phyloP scores from a whole-genome alignment of 2,888 invertebrate genomes.

The Andricus curvator region DNA sequence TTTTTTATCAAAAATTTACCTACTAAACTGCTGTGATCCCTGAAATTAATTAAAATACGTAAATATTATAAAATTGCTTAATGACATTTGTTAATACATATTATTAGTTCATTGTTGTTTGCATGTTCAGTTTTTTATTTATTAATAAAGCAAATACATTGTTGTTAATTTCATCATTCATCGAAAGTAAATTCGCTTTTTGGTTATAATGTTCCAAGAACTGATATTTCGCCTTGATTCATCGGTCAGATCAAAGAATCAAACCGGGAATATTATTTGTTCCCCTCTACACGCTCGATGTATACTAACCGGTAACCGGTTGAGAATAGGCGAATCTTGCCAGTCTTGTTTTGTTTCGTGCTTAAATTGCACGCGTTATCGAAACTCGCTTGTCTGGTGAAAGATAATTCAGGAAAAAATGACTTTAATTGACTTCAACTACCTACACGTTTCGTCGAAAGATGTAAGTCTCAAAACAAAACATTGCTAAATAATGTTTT shows the following conservation, averaged over 20 bases:
- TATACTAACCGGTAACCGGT: constrained; percentile 2
- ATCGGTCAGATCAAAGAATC: background rate
- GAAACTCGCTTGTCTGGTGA: background rate
- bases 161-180: background rate
- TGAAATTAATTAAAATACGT: too few species aligned
- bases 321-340: background rate
- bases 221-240: background rate
- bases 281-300: background rate
- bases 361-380: background rate
- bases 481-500: background rate
- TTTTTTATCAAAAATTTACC: too few species aligned
- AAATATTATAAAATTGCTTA: background rate
- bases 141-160: background rate
- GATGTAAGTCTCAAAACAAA: background rate
- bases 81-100: background rate
- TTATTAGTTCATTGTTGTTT: background rate
- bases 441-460: background rate
- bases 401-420: background rate
- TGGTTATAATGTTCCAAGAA: background rate
- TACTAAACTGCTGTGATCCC: too few species aligned
- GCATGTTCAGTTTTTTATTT: background rate
- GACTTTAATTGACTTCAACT: background rate
- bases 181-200: background rate
- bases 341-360: background rate
- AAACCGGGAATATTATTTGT: constrained; percentile 7